Evolutionary conservation across 64 coral and sea anemone genomes (phyloP).

Genomic region (Pocillopora verrucosa): DNA sequence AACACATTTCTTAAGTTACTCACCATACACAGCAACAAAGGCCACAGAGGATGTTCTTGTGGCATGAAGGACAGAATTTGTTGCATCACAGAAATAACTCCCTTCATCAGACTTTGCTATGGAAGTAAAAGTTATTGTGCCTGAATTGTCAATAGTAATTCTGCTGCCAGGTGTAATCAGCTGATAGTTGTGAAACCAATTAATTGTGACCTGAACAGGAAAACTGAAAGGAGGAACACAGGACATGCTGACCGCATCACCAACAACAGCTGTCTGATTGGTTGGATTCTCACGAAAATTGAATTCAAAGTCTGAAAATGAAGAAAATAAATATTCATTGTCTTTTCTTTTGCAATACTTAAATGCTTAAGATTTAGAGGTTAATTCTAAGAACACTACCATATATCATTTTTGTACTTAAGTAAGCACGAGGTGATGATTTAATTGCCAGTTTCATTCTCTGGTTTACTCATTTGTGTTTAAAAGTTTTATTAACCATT

Average conservation of each 20-base stretch:
- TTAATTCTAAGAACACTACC: no score
- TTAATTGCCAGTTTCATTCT: no score
- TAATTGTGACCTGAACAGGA: conserved; percentile 55
- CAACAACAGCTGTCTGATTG: conserved; percentile 67
- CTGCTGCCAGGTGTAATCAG: conserved; percentile 23
- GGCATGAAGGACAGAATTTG: conserved; percentile 31
- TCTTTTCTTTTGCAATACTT: no score
- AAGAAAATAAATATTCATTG: not conserved
- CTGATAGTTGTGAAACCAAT: conserved; percentile 89
- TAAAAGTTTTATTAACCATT: no score
- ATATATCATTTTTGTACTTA: no score
- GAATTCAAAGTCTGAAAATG: conserved; percentile 83
- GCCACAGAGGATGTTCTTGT: conserved; percentile 70
- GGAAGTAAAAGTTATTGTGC: conserved; percentile 58
- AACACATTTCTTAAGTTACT: not conserved
- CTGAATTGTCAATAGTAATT: conserved; percentile 61
- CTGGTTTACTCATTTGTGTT: no score
- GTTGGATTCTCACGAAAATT: conserved; percentile 62
- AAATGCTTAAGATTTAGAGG: no score
- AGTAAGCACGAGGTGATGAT: no score
- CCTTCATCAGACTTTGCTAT: conserved; percentile 92
- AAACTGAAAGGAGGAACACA: conserved; percentile 83
- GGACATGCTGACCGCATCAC: conserved; percentile 40
- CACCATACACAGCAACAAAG: conserved; percentile 77
- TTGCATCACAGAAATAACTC: conserved; percentile 85